These are phyloP conservation scores for Anseranas semipalmata DNA, from an alignment of 2,113 vertebrate genomes.

Conservation along the genomic window DNA sequence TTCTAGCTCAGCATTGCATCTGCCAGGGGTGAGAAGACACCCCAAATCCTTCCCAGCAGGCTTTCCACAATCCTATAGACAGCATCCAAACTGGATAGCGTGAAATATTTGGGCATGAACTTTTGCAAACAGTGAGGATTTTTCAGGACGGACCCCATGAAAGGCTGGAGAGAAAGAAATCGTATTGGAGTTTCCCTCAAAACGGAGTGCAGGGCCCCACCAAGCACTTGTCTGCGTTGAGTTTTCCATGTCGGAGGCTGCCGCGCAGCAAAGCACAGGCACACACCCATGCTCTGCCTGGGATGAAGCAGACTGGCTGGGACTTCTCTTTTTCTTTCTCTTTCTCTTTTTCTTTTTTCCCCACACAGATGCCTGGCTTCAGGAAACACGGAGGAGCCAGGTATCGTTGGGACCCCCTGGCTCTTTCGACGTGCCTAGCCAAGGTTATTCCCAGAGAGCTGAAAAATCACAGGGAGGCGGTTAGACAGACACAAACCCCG, in stretches of 20 bases:
- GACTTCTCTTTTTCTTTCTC: not conserved
- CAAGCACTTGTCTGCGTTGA: not conserved
- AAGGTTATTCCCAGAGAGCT: not conserved
- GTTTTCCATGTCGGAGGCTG: fast-evolving
- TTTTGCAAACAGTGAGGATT: not conserved
- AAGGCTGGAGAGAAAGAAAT: not conserved
- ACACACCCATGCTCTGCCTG: not conserved
- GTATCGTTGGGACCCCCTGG: not conserved
- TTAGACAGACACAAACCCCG: too few species aligned
- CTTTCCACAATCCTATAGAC: not conserved
- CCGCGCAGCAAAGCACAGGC: not conserved
- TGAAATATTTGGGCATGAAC: not conserved
- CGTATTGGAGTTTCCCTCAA: not conserved
- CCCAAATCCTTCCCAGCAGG: not conserved
- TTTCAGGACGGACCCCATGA: not conserved
- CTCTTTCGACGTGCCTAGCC: not conserved
- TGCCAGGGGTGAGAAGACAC: not conserved
- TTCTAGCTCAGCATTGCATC: not conserved
- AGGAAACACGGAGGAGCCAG: fast-evolving
- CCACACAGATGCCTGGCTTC: not conserved
- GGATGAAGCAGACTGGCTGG: fast-evolving
- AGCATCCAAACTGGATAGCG: not conserved
- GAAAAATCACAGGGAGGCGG: not conserved
- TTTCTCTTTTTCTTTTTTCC: not conserved
- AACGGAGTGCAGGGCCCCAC: fast-evolving